Conservation (phyloP, 2,888 invertebrate genomes). For the Cheilosia scutellata region DNA sequence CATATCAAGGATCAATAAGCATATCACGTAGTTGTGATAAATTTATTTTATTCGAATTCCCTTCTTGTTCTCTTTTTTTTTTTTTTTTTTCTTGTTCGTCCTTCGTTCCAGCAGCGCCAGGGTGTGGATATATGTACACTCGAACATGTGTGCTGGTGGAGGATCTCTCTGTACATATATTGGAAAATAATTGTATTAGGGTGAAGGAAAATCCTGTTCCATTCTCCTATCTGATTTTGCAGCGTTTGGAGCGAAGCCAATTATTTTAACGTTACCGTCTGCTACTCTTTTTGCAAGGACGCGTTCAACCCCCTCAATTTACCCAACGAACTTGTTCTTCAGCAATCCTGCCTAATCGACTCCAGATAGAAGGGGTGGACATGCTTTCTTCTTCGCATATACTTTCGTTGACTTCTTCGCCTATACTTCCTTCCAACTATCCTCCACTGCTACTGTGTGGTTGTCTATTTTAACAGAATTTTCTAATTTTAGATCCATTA, state of each 20-base stretch:
- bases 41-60: slow-evolving; percentile 62
- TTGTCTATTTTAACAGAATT: slow-evolving; percentile 64
- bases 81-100: neutral
- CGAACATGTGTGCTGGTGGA: neutral
- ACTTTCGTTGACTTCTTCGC: slow-evolving; percentile 2
- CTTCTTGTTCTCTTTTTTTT: slow-evolving; percentile 3
- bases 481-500: slow-evolving; percentile 68
- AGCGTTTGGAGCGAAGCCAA: slow-evolving; percentile 66
- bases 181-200: slow-evolving; percentile 64
- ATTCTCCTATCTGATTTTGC: slow-evolving; percentile 25
- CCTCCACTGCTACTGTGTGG: slow-evolving; percentile 7
- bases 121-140: neutral
- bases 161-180: slow-evolving; percentile 24
- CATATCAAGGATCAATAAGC: slow-evolving; percentile 66
- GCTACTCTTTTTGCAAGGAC: slow-evolving; percentile 42
- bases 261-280: slow-evolving; percentile 65
- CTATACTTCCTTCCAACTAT: neutral
- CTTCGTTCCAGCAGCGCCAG: neutral
- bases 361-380: slow-evolving; percentile 58
- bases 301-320: slow-evolving; percentile 66
- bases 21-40: slow-evolving; percentile 72
- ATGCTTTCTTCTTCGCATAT: slow-evolving; percentile 37
- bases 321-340: slow-evolving; percentile 33
- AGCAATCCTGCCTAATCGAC: slow-evolving; percentile 67
- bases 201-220: slow-evolving; percentile 35